Conservation (phyloP, 2,113 vertebrate species). For the Potamarius usumacintae region DNA sequence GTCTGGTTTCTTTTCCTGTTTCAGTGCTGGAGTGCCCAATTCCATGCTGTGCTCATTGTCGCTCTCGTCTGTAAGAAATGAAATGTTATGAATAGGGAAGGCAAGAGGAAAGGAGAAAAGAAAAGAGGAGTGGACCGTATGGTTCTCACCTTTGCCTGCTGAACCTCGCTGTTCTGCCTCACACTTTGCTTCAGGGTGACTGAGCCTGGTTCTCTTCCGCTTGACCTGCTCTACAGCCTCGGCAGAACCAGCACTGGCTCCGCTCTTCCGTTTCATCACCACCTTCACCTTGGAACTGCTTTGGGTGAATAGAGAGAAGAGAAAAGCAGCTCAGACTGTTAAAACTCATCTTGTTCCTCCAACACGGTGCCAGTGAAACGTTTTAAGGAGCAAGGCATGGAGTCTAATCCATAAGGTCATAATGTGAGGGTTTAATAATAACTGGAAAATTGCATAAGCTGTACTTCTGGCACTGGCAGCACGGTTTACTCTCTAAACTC, state of each 20-base stretch:
- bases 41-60: conserved; percentile 33
- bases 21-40: conserved; percentile 1
- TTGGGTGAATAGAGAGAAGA: conserved; percentile 11
- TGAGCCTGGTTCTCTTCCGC: conserved; percentile 59
- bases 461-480: too few species aligned
- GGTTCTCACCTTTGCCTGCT: neutral
- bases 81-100: neutral
- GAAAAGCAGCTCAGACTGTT: neutral
- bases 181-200: neutral
- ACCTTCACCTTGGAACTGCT: conserved; percentile 22
- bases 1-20: conserved; percentile 19
- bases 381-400: neutral
- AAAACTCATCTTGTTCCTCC: neutral
- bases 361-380: neutral
- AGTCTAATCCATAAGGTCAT: neutral
- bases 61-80: conserved; percentile 11
- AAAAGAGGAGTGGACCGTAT: neutral
- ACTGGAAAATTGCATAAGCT: neutral
- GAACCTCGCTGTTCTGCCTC: conserved; percentile 9
- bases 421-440: neutral
- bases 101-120: neutral
- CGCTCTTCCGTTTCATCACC: conserved; percentile 42
- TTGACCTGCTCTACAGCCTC: conserved; percentile 51
- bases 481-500: neutral
- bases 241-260: conserved; percentile 16